Conservation (phyloP, 2,888 invertebrate species). For the Atethmia centrago region DNA sequence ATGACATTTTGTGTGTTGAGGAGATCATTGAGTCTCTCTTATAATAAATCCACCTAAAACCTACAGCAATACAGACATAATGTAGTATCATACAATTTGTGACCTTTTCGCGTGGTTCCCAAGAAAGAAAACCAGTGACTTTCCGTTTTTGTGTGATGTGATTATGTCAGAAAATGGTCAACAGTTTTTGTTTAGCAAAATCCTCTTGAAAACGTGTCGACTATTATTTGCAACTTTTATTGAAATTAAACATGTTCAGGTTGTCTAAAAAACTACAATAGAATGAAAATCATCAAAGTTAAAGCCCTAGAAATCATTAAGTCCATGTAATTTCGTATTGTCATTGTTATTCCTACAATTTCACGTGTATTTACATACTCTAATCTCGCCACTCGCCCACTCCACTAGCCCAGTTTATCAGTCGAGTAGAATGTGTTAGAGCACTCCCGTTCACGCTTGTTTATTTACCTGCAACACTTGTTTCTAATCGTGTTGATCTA, state of each 20-base stretch:
- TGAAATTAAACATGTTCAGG: not conserved
- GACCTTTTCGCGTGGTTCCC: too few relatives aligned
- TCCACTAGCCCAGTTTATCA: conserved; percentile 14
- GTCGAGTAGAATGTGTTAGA: conserved; percentile 12
- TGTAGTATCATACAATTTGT: not conserved
- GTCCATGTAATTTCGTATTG: not conserved
- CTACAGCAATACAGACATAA: too few relatives aligned
- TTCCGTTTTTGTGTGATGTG: not conserved
- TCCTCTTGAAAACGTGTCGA: not conserved
- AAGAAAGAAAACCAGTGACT: accelerated
- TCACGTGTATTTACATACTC: too few relatives aligned
- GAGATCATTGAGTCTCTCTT: not conserved
- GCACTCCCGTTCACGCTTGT: conserved; percentile 24
- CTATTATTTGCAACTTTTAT: not conserved
- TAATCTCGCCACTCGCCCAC: conserved; percentile 4
- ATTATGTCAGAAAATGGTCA: not conserved
- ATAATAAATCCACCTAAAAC: not conserved
- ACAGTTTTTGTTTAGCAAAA: not conserved
- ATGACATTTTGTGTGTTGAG: not conserved
- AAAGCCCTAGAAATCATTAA: not conserved
- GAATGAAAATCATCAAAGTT: not conserved
- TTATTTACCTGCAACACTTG: conserved; percentile 2
- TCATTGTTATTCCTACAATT: not conserved
- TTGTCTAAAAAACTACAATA: not conserved
- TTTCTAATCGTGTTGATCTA: not conserved